phyloP scores from a whole-genome alignment of 2,888 invertebrate genomes.

The Agonopterix arenella region DNA sequence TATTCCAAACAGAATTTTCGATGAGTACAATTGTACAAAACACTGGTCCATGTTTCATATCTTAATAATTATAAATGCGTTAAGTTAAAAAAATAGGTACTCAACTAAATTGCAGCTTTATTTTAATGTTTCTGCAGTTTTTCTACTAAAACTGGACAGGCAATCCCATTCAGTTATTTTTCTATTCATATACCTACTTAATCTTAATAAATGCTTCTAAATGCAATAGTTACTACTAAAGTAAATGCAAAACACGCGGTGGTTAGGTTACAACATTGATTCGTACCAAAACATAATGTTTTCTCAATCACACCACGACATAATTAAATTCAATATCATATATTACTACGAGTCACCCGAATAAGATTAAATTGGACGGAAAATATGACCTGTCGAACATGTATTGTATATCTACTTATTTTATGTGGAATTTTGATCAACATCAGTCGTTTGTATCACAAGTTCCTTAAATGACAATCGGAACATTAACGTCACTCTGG shows the following conservation, averaged over 20 bases:
- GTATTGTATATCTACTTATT: conserved; percentile 13
- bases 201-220: conserved; percentile 58
- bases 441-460: conserved; percentile 68
- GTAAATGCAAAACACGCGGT: conserved; percentile 66
- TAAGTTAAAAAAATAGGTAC: background rate
- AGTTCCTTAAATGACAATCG: conserved; percentile 32
- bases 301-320: conserved; percentile 28
- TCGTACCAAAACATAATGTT: conserved; percentile 26
- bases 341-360: conserved; percentile 15
- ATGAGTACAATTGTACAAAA: conserved; percentile 50
- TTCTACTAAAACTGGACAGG: background rate
- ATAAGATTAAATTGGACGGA: conserved; percentile 14
- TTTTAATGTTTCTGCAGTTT: background rate
- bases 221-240: conserved; percentile 63
- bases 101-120: background rate
- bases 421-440: conserved; percentile 32
- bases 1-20: conserved; percentile 56
- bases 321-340: conserved; percentile 14
- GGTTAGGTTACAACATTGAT: conserved; percentile 61
- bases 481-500: conserved; percentile 13
- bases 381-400: background rate
- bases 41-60: conserved; percentile 26
- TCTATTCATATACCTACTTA: conserved; percentile 13
- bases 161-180: background rate
- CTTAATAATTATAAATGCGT: conserved; percentile 52